These are phyloP conservation scores for Platerodrilus igneus DNA, from an alignment of 2,888 invertebrate species.

Conservation along the genomic window DNA sequence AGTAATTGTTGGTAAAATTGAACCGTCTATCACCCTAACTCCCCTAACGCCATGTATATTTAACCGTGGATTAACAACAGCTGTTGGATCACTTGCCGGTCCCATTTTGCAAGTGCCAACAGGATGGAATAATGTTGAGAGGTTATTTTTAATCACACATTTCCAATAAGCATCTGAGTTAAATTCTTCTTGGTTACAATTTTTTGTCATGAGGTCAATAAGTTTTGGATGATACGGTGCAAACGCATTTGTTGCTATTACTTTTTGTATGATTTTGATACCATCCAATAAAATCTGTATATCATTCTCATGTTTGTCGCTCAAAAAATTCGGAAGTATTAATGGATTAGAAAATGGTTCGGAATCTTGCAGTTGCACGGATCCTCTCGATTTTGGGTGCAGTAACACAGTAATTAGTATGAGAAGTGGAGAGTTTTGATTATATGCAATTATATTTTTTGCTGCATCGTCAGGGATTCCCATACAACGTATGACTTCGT, in stretches of 20 bases:
- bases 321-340: slow-evolving; percentile 60
- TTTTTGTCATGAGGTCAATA: slow-evolving; percentile 42
- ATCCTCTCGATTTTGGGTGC: slow-evolving; percentile 57
- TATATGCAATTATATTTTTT: no score
- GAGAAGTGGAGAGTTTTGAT: no score
- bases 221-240: slow-evolving; percentile 41
- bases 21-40: slow-evolving; percentile 49
- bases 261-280: slow-evolving; percentile 44
- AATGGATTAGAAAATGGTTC: slow-evolving; percentile 56
- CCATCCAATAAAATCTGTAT: slow-evolving; percentile 50
- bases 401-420: slow-evolving; percentile 80
- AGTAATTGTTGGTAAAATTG: slow-evolving; percentile 48
- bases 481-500: no score
- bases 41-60: slow-evolving; percentile 50
- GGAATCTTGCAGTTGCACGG: slow-evolving; percentile 50
- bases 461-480: no score
- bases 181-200: slow-evolving; percentile 47
- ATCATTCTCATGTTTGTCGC: slow-evolving; percentile 51
- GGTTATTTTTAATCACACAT: slow-evolving; percentile 43
- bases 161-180: slow-evolving; percentile 50
- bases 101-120: slow-evolving; percentile 64
- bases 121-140: slow-evolving; percentile 35
- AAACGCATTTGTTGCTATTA: slow-evolving; percentile 47
- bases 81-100: slow-evolving; percentile 51
- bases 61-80: slow-evolving; percentile 67